These are phyloP conservation scores for Formica exsecta DNA, from an alignment of 1,140 invertebrate species.

Conservation along the genomic window DNA sequence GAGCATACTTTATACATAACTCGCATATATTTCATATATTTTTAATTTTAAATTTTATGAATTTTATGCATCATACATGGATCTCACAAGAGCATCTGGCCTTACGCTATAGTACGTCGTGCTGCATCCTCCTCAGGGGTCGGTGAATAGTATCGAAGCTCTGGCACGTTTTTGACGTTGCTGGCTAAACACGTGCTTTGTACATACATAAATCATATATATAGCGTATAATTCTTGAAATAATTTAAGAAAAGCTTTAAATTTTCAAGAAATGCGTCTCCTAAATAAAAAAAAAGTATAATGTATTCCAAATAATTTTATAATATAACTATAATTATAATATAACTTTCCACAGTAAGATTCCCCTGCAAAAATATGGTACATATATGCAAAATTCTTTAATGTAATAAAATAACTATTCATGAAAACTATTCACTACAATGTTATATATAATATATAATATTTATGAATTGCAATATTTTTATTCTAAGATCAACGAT, in stretches of 20 bases:
- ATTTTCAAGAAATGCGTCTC: neutral
- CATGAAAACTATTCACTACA: neutral
- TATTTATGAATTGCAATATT: neutral
- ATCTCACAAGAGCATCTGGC: constrained; percentile 65
- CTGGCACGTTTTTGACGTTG: neutral
- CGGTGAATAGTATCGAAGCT: constrained; percentile 11
- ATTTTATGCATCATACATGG: neutral
- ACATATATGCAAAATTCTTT: constrained; percentile 1
- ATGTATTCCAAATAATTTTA: neutral
- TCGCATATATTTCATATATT: neutral
- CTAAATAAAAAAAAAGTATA: neutral
- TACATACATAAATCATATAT: neutral
- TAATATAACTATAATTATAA: too few species aligned
- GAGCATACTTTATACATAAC: neutral
- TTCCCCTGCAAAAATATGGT: constrained; percentile 8
- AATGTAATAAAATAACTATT: neutral
- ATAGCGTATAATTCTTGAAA: neutral
- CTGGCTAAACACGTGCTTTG: neutral
- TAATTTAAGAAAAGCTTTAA: neutral
- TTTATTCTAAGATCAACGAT: constrained; percentile 21
- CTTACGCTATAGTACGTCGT: constrained; percentile 71
- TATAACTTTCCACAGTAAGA: neutral
- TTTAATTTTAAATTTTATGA: neutral
- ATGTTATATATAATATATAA: neutral
- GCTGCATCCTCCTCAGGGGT: constrained; percentile 78